A percentile compares a stretch with the other conserved stretches of the same genome.
phyloP scores from a whole-genome alignment of 37 sponge, comb jelly and placozoan genomes.

The Halichondria panicea region DNA sequence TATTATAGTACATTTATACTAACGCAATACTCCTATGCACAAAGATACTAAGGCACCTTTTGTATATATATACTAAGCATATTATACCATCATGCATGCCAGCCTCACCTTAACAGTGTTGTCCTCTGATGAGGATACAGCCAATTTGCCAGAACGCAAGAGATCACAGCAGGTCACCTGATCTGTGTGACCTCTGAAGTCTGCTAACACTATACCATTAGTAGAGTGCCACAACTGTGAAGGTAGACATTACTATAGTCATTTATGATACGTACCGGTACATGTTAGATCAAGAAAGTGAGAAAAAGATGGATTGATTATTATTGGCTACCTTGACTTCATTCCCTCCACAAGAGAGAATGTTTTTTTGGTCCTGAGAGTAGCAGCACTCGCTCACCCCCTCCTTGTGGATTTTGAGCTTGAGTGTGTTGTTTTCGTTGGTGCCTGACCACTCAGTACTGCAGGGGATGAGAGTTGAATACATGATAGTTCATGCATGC shows the following conservation, averaged over 20 bases:
- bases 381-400: conserved; percentile 40
- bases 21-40: no score
- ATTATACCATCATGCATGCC: no score
- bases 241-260: no score
- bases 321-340: conserved; percentile 52
- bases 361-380: conserved; percentile 24
- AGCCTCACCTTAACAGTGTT: conserved; percentile 50
- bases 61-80: no score
- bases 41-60: no score
- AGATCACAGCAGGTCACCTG: conserved; percentile 53
- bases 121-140: conserved; percentile 57
- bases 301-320: no score
- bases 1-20: no score
- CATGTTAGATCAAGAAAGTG: no score
- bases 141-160: conserved; percentile 1
- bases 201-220: conserved; percentile 37
- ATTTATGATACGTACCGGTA: no score
- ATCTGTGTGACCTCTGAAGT: conserved; percentile 48
- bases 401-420: conserved; percentile 26
- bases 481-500: no score
- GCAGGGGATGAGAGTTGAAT: no score
- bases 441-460: conserved; percentile 47
- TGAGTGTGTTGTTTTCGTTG: conserved; percentile 39
- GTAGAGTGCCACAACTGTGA: conserved; percentile 57
- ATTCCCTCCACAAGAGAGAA: conserved; percentile 28